Evolutionary conservation across 2,113 vertebrate genomes (phyloP).

Genomic region (Dendrocopos noguchii): DNA sequence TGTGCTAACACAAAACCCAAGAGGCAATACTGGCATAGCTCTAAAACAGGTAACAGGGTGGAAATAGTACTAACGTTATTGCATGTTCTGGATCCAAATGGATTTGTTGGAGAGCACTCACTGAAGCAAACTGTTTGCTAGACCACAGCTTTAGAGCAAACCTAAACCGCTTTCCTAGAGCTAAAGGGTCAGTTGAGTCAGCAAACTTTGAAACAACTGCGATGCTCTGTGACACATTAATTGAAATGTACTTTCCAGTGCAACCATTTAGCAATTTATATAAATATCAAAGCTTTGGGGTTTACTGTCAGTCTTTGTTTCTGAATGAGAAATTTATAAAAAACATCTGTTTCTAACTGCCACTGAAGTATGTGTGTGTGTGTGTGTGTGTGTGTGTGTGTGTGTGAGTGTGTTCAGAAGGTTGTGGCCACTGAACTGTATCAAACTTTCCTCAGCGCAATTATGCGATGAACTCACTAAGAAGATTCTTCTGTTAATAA

Average conservation of each 20-base stretch:
- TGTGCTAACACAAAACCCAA: constrained; percentile 46
- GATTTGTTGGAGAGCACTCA: constrained; percentile 35
- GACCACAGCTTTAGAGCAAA: constrained; percentile 37
- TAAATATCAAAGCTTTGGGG: constrained; percentile 82
- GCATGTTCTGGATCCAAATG: constrained; percentile 14
- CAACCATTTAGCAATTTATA: constrained; percentile 83
- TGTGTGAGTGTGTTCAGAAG: constrained; percentile 59
- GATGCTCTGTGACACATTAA: constrained; percentile 83
- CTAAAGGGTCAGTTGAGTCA: constrained; percentile 41
- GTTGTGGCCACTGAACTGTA: constrained; percentile 73
- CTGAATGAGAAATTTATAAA: constrained; percentile 84
- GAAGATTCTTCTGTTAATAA: constrained; percentile 67
- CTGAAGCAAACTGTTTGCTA: constrained; percentile 28
- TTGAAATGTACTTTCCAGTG: constrained; percentile 89
- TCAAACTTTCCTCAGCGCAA: constrained; percentile 64
- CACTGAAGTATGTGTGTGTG: constrained; percentile 75
- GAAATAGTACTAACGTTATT: constrained; percentile 44
- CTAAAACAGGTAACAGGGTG: neutral
- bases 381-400: constrained; percentile 7
- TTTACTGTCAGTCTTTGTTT: constrained; percentile 83
- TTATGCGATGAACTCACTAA: constrained; percentile 56
- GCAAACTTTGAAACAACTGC: constrained; percentile 47
- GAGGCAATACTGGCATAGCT: neutral
- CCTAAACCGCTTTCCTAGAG: constrained; percentile 21
- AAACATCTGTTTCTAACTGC: constrained; percentile 89